Percentiles rank a stretch among this genome's conserved stretches.
Conservation (phyloP, 2,113 vertebrate species). For the Brienomyrus brachyistius region DNA sequence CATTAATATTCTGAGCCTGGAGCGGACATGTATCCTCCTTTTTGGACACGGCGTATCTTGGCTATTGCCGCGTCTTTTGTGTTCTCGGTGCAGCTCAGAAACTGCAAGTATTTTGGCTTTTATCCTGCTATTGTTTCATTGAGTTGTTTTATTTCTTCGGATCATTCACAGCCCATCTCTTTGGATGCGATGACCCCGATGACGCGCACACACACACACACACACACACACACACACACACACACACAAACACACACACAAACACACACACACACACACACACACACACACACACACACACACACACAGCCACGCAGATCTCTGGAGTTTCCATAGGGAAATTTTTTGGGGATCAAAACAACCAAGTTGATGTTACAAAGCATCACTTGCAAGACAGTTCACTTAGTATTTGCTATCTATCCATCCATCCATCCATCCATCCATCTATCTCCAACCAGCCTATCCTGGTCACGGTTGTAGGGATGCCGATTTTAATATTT, state of each 20-base stretch:
- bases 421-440: not conserved
- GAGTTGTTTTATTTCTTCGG: not conserved
- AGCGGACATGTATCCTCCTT: not conserved
- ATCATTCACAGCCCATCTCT: not conserved
- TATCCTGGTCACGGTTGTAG: not conserved
- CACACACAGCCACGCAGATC: not conserved
- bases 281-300: not conserved
- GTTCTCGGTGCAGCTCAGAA: not conserved
- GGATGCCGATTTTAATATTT: not conserved
- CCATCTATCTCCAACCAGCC: not conserved
- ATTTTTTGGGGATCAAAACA: not conserved
- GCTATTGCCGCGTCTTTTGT: not conserved
- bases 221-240: not conserved
- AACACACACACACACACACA: not conserved
- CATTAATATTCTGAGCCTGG: slow-evolving; percentile 5
- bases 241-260: not conserved
- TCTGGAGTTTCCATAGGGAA: not conserved
- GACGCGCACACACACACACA: not conserved
- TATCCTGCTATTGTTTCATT: not conserved
- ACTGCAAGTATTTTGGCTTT: slow-evolving; percentile 5
- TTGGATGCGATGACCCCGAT: not conserved
- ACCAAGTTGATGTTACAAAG: not conserved
- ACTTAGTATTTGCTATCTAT: not conserved
- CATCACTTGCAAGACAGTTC: not conserved
- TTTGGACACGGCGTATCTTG: not conserved